Base-by-base conservation (phyloP, 1,140 invertebrate species). In the Riptortus pedestris region DNA sequence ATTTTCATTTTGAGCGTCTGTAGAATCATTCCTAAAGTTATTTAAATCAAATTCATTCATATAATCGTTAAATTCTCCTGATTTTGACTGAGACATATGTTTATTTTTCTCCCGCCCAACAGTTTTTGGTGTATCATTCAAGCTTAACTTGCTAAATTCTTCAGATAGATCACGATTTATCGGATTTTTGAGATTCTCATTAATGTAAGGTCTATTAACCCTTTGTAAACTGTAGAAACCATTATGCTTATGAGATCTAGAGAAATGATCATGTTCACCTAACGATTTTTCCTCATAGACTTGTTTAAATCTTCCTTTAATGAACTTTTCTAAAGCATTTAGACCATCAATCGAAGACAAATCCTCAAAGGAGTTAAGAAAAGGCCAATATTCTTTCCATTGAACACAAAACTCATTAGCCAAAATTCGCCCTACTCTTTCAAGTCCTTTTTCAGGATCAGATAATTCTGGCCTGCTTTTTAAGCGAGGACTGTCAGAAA, bases 331-430 rank as follows among this genome's bases (percentile, higher is more conserved):
- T 0, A 96, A 72, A 33, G 83, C 76, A 0, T 73, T 68, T 1
- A 95, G 76, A 2, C 91, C 91, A 64, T 87, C 83, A 0, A 75
- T 69, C 0, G 82, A 82, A 0, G 82, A 73, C 2, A 95, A 77
- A 75, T 96, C 85, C 7, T 85, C 80, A 72, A 88, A 93, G 4
- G 79, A 80, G 68, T 88, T 83, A 5, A 95, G 75, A 72, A 95
- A 95, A 2, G 85, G 82, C 91, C 92, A 96, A 73, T 90, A 91
- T 72, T 96, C 93, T 66, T 83, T 85, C 91, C 91, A 96, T n/a
- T 79, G 77, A 0, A 93, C 78, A 29, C 85, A 80, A 72, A 83
- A 81, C 72, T 89, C 79, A 67, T 83, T 80, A 2, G 91, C 91
- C 66, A 94, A 71, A 64, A 83, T 79, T 67, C 89, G 83, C 55